These are phyloP conservation scores for Gambusia holbrooki DNA, from an alignment of 2,113 vertebrate species.

Conservation along the genomic window DNA sequence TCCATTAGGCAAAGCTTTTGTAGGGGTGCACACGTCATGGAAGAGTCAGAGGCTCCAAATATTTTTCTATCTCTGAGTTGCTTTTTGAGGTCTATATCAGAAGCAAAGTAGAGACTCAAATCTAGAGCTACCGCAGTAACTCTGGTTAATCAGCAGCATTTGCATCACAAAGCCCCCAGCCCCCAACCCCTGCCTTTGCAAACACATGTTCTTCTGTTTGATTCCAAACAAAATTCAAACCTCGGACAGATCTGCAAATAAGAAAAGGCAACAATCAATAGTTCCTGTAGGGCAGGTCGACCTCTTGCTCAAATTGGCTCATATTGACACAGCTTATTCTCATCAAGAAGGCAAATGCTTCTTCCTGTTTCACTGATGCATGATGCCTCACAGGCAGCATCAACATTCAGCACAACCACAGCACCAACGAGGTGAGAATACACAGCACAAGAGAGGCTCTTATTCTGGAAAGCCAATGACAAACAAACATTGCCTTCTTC, in stretches of 20 bases:
- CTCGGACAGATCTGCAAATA: slow-evolving; percentile 46
- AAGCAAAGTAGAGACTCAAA: slow-evolving; percentile 7
- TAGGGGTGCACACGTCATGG: slow-evolving; percentile 29
- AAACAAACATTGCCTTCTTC: background rate
- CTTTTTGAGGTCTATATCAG: slow-evolving; percentile 14
- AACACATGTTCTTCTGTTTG: background rate
- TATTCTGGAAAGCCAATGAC: background rate
- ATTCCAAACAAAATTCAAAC: slow-evolving; percentile 26
- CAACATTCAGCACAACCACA: background rate
- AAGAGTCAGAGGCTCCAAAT: background rate
- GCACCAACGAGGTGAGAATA: background rate
- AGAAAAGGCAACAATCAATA: slow-evolving; percentile 62
- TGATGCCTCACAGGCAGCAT: background rate
- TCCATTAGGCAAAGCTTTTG: slow-evolving; percentile 31
- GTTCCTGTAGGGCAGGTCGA: slow-evolving; percentile 50
- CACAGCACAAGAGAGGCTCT: background rate
- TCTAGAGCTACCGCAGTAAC: background rate
- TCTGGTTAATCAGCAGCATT: slow-evolving; percentile 2
- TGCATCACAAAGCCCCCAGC: slow-evolving; percentile 34
- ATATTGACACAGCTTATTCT: slow-evolving; percentile 45
- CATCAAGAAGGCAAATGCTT: slow-evolving; percentile 24
- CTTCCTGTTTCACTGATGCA: slow-evolving; percentile 3
- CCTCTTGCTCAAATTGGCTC: slow-evolving; percentile 39
- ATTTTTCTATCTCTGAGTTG: background rate
- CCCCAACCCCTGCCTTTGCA: background rate